A percentile compares a stretch with the other conserved stretches of the same genome.
Conservation (phyloP, 2,113 vertebrate genomes). For the Maccullochella peelii region DNA sequence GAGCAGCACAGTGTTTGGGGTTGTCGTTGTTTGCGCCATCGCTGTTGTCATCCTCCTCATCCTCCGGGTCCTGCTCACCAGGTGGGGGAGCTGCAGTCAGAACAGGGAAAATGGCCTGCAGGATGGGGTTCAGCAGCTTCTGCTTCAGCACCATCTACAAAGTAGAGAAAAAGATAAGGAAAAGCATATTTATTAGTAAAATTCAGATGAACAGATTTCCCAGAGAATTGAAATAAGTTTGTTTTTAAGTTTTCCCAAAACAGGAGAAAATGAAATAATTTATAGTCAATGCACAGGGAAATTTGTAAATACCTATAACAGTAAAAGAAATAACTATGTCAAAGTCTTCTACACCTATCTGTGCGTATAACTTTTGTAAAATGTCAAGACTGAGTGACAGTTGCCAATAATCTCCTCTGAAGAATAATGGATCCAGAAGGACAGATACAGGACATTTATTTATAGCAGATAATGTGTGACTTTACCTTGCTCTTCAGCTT, state of each 20-base stretch:
- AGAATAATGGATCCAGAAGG: not conserved
- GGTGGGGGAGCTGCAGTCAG: constrained; percentile 85
- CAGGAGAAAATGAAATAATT: not conserved
- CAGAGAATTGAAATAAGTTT: not conserved
- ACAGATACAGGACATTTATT: not conserved
- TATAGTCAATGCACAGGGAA: not conserved
- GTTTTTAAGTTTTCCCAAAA: not conserved
- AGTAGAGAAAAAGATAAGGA: not conserved
- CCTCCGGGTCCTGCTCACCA: constrained; percentile 89
- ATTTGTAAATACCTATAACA: not conserved
- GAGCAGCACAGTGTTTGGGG: constrained; percentile 90
- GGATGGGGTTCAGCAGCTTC: constrained; percentile 86
- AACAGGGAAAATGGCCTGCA: constrained; percentile 88
- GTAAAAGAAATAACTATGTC: not conserved
- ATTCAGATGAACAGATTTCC: too few species aligned
- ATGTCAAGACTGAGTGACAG: not conserved
- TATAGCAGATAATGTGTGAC: not conserved
- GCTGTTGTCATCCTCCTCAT: constrained; percentile 82
- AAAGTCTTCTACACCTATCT: not conserved
- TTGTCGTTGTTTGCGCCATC: constrained; percentile 82
- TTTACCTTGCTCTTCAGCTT: constrained; percentile 89
- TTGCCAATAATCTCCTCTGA: not conserved
- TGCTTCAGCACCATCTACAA: constrained; percentile 88
- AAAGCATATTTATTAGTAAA: too few species aligned
- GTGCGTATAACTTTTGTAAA: not conserved